A percentile compares a stretch with the other conserved stretches of the same genome.
Evolutionary conservation across 2,113 vertebrate genomes (phyloP).

Genomic region (Saguinus midas): DNA sequence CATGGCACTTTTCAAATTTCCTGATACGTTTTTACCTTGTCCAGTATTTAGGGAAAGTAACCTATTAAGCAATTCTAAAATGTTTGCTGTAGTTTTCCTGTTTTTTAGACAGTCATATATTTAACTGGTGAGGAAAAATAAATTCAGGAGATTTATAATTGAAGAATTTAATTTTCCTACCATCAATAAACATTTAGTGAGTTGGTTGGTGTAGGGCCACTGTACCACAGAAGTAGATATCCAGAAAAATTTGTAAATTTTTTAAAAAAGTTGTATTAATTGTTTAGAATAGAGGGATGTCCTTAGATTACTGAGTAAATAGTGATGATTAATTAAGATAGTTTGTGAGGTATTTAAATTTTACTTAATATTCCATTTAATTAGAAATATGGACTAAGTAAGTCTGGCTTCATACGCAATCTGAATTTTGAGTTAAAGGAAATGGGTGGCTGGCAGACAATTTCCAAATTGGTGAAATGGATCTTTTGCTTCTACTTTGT

Average conservation of each 20-base stretch:
- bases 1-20: background rate
- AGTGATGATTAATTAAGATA: background rate
- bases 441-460: slow-evolving; percentile 13
- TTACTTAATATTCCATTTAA: background rate
- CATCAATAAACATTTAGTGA: background rate
- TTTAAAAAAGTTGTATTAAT: background rate
- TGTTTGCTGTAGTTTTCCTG: background rate
- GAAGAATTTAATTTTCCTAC: background rate
- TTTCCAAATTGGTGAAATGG: background rate
- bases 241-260: background rate
- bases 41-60: slow-evolving; percentile 26
- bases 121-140: slow-evolving; percentile 37
- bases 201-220: background rate
- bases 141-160: background rate
- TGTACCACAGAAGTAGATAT: background rate
- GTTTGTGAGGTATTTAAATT: background rate
- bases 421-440: slow-evolving; percentile 16
- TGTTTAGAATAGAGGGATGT: background rate
- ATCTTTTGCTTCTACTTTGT: slow-evolving; percentile 24
- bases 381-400: slow-evolving; percentile 1
- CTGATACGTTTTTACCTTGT: background rate
- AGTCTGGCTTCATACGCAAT: background rate
- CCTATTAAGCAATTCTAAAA: background rate
- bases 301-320: background rate
- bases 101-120: background rate